A percentile compares a stretch with the other conserved stretches of the same genome.
Evolutionary conservation across 2,113 vertebrate species (phyloP).

Genomic region (Elephantulus edwardii): DNA sequence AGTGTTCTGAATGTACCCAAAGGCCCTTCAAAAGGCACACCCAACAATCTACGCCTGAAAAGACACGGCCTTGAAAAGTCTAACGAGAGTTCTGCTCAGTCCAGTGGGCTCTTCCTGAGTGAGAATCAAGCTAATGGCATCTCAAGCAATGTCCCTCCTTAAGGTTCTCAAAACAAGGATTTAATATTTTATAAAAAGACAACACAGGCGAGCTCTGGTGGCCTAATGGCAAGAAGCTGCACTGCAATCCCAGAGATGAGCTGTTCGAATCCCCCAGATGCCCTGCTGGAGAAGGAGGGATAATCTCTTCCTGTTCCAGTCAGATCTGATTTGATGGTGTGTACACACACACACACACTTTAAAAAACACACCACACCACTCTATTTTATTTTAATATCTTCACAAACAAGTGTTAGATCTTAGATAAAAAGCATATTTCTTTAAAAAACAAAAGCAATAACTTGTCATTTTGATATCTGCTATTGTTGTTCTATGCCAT

Average conservation of each 20-base stretch:
- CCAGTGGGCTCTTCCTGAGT: neutral
- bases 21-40: neutral
- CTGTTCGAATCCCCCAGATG: too few species aligned
- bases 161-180: neutral
- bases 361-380: neutral
- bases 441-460: neutral
- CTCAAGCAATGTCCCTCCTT: neutral
- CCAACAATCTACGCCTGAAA: neutral
- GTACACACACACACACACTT: too few species aligned
- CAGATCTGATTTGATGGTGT: too few species aligned
- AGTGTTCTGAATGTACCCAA: neutral
- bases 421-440: neutral
- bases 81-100: neutral
- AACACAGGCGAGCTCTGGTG: too few species aligned
- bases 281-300: too few species aligned
- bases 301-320: too few species aligned
- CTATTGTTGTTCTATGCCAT: too few species aligned
- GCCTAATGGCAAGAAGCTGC: too few species aligned
- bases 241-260: too few species aligned
- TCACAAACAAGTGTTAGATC: neutral
- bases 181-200: too few species aligned
- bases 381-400: neutral
- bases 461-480: neutral
- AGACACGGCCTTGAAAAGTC: neutral
- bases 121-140: neutral